Evolutionary conservation across 2,113 vertebrate genomes (phyloP), one percentile per base, ranked within the genome.

Genomic region (Synodontis membranacea): DNA sequence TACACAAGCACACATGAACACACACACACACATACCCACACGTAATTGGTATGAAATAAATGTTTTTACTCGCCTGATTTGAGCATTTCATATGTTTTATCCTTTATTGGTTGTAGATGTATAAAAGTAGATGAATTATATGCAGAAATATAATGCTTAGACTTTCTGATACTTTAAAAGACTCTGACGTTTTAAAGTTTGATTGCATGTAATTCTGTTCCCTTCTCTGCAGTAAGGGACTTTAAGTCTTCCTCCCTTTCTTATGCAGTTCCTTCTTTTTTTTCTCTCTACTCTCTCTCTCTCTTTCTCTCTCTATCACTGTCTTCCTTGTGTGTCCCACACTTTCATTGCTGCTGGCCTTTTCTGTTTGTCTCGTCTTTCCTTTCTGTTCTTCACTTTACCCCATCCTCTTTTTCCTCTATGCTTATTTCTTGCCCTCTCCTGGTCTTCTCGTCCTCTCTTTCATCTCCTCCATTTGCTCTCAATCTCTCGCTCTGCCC

Each of bases 301-400:
- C 88, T 92, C n/a, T n/a, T n/a, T n/a, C 44, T 84, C 85, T 91
- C 88, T 91, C 89, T 92, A 66, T 83, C 37, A 25, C 88, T 92
- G 89, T 92, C 89, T 91, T 93, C 91, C 89, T 93, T 93, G 93
- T 95, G 89, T 94, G 93, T 94, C 90, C 84, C 86, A 93, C 92
- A 87, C 86, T 80, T 86, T 62, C 84, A 88, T 86, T 84, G 74
- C 58, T 83, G 42, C 80, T 86, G 68, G 42, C 79, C 34, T 66
- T 83, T 80, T 83, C 44, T 84, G 84, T 88, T 84, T 88, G 84
- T n/a, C 82, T 91, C n/a, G 37, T 91, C 87, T 93, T 90, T 93
- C 89, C 86, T 10, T 83, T 76, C 52, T 68, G 68, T 85, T 76
- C n/a, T 83, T 87, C 56, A 81, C 70, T 88, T 82, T 80, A 62